Base-by-base conservation (phyloP, 2,888 invertebrate species). In the Tenthredo mesomela region DNA sequence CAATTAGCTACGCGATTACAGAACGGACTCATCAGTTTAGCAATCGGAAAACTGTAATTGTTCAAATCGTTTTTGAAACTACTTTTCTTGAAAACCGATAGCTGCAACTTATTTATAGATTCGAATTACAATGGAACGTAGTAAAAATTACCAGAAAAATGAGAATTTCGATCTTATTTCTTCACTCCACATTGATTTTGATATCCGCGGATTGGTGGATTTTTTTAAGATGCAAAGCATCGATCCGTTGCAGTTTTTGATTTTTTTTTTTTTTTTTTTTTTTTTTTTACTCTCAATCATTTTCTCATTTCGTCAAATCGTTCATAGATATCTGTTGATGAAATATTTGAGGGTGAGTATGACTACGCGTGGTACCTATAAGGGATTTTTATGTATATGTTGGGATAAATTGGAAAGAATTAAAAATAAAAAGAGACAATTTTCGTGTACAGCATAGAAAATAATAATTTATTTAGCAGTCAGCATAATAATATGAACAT, bases 401-500 rank as follows among this genome's bases (percentile, higher is more conserved):
- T n/a, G 6, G 21, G 25, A 73, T 43, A 15, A 9, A 15, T n/a
- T 21, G 21, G 71, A 71, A 71, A 40, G 12, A 40, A 43, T 37
- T 43, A 43, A 77, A 29, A 54, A 29, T 5, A 75, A 47, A 47
- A 75, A 47, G 2, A 40, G 61, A 80, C 54, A 2, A 58, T 29
- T 33, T n/a, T 82, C 85, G 84, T 87, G 84, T 67, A 89, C 88
- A 92, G 91, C 92, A 92, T 92, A 92, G 88, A 92, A 92, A 92
- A 92, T 91, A 92, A 92, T 91, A 92, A 92, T 92, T 92, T 92
- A 92, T 92, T 92, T 89, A 92, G 91, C 90, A 82, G 82, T 82
- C 67, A 82, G 70, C 43, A 37, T 37, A 70, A 82, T 70, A 89
- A 88, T 88, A 89, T 89, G 89, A 90, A 91, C 88, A 87, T 91